These are phyloP conservation scores for Rana temporaria DNA, from an alignment of 2,113 vertebrate species.

Conservation along the genomic window DNA sequence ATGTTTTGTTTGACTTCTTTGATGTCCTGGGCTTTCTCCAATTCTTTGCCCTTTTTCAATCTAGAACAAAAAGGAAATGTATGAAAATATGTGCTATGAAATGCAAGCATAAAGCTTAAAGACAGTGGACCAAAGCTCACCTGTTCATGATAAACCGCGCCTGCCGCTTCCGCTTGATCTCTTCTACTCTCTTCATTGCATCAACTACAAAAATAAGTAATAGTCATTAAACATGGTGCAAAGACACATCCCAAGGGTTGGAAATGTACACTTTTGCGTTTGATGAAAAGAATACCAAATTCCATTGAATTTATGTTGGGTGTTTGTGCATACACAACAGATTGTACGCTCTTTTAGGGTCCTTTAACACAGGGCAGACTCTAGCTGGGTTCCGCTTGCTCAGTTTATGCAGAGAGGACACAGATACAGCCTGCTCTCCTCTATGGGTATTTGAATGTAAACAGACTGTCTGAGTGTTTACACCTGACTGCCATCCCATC, in stretches of 20 bases:
- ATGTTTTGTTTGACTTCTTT: conserved; percentile 95
- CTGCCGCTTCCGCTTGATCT: conserved; percentile 92
- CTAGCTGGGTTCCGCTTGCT: too few relatives aligned
- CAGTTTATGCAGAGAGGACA: too few relatives aligned
- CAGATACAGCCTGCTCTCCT: too few relatives aligned
- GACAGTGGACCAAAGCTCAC: conserved; percentile 66
- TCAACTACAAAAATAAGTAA: conserved; percentile 76
- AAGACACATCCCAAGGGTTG: not conserved
- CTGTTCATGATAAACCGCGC: conserved; percentile 96
- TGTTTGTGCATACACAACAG: too few relatives aligned
- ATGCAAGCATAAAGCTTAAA: too few relatives aligned
- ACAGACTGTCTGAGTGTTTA: too few relatives aligned
- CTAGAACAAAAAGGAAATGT: conserved; percentile 63
- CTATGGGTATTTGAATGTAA: too few relatives aligned
- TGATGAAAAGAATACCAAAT: not conserved
- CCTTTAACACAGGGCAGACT: too few relatives aligned
- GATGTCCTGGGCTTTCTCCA: conserved; percentile 91
- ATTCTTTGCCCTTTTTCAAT: conserved; percentile 91
- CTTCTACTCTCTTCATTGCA: conserved; percentile 92
- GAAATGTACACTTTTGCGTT: not conserved
- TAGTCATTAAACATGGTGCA: not conserved
- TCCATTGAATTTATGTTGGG: not conserved
- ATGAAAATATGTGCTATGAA: not conserved
- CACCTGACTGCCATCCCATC: too few relatives aligned
- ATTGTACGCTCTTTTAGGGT: too few relatives aligned